Evolutionary conservation across 2,888 invertebrate species (phyloP).

Genomic region (Neoaliturus tenellus): DNA sequence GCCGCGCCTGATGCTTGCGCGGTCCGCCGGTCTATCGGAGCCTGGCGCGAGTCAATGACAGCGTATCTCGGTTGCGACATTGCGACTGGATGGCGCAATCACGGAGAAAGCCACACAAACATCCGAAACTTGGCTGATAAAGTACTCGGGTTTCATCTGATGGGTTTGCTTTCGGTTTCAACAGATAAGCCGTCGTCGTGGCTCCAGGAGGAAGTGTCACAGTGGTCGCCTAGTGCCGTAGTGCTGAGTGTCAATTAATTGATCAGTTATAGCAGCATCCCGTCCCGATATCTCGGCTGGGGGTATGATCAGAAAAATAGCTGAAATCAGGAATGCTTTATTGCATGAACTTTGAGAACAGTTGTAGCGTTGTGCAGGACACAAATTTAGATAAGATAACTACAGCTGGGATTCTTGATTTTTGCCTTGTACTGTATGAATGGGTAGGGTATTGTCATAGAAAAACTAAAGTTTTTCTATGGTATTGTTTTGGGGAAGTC

Average conservation of each 20-base stretch:
- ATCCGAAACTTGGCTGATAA: conserved; percentile 41
- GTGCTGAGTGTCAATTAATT: neutral
- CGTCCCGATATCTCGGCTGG: too few species aligned
- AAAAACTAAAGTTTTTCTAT: too few species aligned
- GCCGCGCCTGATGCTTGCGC: neutral
- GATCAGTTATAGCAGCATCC: neutral
- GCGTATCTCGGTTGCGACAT: conserved; percentile 34
- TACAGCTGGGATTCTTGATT: too few species aligned
- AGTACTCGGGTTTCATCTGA: conserved; percentile 39
- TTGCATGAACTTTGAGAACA: too few species aligned
- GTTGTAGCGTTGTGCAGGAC: too few species aligned
- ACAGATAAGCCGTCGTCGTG: neutral
- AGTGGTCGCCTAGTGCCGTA: neutral
- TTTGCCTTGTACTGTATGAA: too few species aligned
- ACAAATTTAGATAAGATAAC: too few species aligned
- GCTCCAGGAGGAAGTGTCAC: neutral
- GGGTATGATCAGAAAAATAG: too few species aligned
- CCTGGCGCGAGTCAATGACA: neutral
- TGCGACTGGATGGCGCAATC: conserved; percentile 24
- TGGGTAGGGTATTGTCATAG: too few species aligned
- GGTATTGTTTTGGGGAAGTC: too few species aligned
- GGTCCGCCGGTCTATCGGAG: neutral
- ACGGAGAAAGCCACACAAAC: conserved; percentile 3
- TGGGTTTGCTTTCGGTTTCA: conserved; percentile 39
- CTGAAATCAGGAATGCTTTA: too few species aligned